Evolutionary conservation across 2,888 invertebrate species (phyloP).

Genomic region (Poecilus cupreus): DNA sequence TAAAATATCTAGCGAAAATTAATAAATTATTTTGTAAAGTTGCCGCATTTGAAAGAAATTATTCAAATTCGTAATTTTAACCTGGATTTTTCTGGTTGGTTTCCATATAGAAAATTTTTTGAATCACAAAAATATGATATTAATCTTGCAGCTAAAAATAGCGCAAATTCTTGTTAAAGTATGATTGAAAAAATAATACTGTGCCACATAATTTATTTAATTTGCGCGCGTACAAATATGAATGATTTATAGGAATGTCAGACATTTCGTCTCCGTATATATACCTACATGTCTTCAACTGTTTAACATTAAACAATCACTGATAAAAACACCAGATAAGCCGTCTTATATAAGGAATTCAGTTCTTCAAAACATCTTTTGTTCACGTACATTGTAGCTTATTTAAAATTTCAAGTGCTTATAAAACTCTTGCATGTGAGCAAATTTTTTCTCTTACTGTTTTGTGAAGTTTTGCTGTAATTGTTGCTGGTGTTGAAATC

Average conservation of each 20-base stretch:
- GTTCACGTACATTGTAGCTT: neutral
- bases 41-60: too few relatives aligned
- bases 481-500: slow-evolving; percentile 17
- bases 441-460: neutral
- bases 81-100: too few relatives aligned
- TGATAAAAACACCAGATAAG: slow-evolving; percentile 30
- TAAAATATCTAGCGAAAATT: too few relatives aligned
- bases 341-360: slow-evolving; percentile 15
- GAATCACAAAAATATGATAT: too few relatives aligned
- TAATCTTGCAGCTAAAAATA: too few relatives aligned
- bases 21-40: too few relatives aligned
- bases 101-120: too few relatives aligned
- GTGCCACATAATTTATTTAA: neutral
- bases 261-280: neutral
- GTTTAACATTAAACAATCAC: slow-evolving; percentile 21
- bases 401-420: neutral
- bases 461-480: slow-evolving; percentile 18
- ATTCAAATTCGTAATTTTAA: too few relatives aligned
- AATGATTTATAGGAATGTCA: slow-evolving; percentile 23
- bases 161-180: too few relatives aligned
- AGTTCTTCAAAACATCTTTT: neutral
- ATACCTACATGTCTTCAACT: slow-evolving; percentile 5
- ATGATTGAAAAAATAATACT: neutral
- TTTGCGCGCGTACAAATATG: neutral
- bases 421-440: too few relatives aligned